Evolutionary conservation across 2,797 vertebrate species (phyloP).

Genomic region (Ctenochaetus hawaiiensis): DNA sequence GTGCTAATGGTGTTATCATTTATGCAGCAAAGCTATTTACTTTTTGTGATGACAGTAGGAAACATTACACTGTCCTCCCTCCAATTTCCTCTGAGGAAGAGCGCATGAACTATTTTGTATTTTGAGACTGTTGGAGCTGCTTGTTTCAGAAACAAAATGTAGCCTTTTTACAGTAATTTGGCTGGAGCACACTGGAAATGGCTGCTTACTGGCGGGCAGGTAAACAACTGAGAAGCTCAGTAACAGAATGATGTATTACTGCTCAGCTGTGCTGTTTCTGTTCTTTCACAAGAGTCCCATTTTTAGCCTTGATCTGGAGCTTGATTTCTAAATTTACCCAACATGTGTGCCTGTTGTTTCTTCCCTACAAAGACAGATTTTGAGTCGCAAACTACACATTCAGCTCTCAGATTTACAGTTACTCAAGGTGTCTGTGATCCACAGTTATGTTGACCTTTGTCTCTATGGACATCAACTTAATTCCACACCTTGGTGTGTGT

Average conservation of each 20-base stretch:
- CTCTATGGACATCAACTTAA: conserved; percentile 31
- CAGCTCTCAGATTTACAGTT: conserved; percentile 28
- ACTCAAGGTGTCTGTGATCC: conserved; percentile 57
- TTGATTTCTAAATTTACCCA: conserved; percentile 41
- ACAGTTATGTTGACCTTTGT: conserved; percentile 56
- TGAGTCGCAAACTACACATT: conserved; percentile 19
- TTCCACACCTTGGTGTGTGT: conserved; percentile 52
- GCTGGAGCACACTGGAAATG: conserved; percentile 29
- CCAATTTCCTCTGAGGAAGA: conserved; percentile 20
- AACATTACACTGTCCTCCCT: conserved; percentile 29
- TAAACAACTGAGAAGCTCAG: conserved; percentile 51
- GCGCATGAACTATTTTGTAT: conserved; percentile 24
- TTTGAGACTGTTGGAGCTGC: conserved; percentile 47
- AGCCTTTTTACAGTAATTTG: conserved; percentile 43
- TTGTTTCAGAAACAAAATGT: conserved; percentile 43
- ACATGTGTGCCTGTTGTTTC: conserved; percentile 1
- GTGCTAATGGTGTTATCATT: conserved; percentile 57
- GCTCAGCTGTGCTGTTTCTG: conserved; percentile 42
- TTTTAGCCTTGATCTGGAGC: conserved; percentile 47
- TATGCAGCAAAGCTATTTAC: conserved; percentile 43
- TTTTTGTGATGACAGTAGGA: conserved; percentile 46
- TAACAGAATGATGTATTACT: conserved; percentile 54
- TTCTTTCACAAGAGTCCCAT: conserved; percentile 48
- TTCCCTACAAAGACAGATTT: conserved; percentile 10
- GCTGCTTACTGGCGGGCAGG: conserved; percentile 32